These are phyloP conservation scores for Trichomycterus rosablanca DNA, from an alignment of 2,113 vertebrate species.

Conservation along the genomic window DNA sequence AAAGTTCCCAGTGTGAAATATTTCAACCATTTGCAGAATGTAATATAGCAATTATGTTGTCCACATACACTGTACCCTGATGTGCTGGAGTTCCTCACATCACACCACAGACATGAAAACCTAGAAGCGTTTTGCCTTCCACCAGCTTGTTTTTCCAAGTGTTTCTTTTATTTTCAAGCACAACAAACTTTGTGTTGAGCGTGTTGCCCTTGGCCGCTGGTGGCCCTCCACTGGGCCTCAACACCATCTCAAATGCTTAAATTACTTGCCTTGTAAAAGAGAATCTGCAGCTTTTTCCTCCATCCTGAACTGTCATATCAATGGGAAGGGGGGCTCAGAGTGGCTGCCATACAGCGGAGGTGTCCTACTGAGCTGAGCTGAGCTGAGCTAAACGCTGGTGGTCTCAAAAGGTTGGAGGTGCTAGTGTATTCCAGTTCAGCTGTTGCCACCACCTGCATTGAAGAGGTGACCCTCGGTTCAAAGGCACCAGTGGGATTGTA, in stretches of 20 bases:
- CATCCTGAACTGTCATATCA: constrained; percentile 21
- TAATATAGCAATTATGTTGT: constrained; percentile 48
- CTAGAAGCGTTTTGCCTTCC: constrained; percentile 53
- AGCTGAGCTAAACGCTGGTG: constrained; percentile 8
- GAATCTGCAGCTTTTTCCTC: constrained; percentile 39
- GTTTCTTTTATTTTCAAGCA: constrained; percentile 67
- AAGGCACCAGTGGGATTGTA: constrained; percentile 14
- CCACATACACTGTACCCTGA: constrained; percentile 1
- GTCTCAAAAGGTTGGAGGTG: constrained; percentile 9
- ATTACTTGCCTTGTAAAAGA: constrained; percentile 52
- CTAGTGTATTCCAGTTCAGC: constrained; percentile 1
- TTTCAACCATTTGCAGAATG: constrained; percentile 39
- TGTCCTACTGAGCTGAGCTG: constrained; percentile 18
- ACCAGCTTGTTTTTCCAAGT: constrained; percentile 63
- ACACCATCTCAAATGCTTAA: constrained; percentile 50
- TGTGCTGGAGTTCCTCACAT: constrained; percentile 47
- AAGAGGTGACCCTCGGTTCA: constrained; percentile 12
- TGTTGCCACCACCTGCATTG: constrained; percentile 21
- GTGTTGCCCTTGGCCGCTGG: constrained; percentile 66
- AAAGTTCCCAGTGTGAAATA: constrained; percentile 42
- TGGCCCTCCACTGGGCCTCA: constrained; percentile 51
- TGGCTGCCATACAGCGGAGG: constrained; percentile 15
- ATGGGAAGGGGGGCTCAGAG: constrained; percentile 4
- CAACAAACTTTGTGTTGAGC: constrained; percentile 66
- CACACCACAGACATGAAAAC: constrained; percentile 51